A percentile compares a stretch with the other conserved stretches of the same genome.
Conservation (phyloP, 2,797 vertebrate genomes). For the Huso huso region DNA sequence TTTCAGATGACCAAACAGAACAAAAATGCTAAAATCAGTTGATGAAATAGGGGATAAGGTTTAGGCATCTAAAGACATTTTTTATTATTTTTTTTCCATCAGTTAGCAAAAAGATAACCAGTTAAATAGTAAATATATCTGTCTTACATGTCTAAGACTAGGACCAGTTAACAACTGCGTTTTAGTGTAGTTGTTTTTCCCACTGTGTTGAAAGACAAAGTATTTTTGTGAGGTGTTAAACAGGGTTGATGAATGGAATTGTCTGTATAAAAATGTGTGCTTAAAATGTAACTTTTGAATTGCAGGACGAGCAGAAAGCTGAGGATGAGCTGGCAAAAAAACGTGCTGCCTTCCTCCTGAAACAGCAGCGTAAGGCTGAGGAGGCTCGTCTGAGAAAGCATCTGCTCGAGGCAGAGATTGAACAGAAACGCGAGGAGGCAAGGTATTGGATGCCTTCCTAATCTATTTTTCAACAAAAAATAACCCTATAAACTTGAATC, state of each 20-base stretch:
- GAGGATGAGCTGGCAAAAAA: slow-evolving; percentile 94
- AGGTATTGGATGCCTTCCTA: slow-evolving; percentile 52
- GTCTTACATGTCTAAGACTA: no score
- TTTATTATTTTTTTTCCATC: no score
- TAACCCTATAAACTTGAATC: no score
- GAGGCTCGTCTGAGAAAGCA: slow-evolving; percentile 83
- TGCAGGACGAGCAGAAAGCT: slow-evolving; percentile 83
- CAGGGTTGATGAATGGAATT: not conserved
- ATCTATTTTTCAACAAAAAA: no score
- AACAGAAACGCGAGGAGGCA: slow-evolving; percentile 83
- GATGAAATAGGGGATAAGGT: no score
- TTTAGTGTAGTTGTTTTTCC: not conserved
- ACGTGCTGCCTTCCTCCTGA: slow-evolving; percentile 83
- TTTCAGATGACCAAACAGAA: no score
- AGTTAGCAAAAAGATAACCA: no score
- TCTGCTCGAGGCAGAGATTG: slow-evolving; percentile 83
- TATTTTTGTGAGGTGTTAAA: no score
- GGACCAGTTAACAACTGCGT: no score
- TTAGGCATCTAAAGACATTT: no score
- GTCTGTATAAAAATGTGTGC: not conserved
- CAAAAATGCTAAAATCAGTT: no score
- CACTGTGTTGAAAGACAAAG: not conserved
- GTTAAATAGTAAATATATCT: no score
- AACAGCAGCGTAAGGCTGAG: slow-evolving; percentile 93
- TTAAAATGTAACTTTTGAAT: not conserved